Evolutionary conservation across 2,888 invertebrate species (phyloP).

Genomic region (Mythimna lalbum): DNA sequence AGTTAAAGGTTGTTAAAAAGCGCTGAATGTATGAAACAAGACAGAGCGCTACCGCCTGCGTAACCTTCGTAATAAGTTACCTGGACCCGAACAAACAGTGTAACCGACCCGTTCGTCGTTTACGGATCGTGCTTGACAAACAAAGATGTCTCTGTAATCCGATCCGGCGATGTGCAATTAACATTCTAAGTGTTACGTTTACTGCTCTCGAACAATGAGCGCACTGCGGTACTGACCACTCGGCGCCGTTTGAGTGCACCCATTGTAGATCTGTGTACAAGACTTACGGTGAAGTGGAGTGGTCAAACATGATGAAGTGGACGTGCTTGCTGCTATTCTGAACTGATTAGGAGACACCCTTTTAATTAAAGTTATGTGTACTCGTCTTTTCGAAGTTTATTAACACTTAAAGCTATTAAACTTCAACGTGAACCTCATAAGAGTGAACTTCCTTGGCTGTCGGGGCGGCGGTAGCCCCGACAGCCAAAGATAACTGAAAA

Average conservation of each 20-base stretch:
- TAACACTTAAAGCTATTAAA: not conserved
- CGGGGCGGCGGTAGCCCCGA: no score
- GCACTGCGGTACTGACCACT: slow-evolving; percentile 49
- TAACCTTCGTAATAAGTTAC: slow-evolving; percentile 65
- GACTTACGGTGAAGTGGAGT: slow-evolving; percentile 19
- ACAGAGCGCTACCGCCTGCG: slow-evolving; percentile 62
- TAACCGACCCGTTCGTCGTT: slow-evolving; percentile 63
- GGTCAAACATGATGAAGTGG: slow-evolving; percentile 27
- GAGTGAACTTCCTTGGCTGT: no score
- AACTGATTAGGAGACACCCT: slow-evolving; percentile 28
- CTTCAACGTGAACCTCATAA: not conserved
- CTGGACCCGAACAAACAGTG: slow-evolving; percentile 72
- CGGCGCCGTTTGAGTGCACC: slow-evolving; percentile 34
- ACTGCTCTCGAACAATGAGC: slow-evolving; percentile 66
- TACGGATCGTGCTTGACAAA: slow-evolving; percentile 66
- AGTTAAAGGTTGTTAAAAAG: slow-evolving; percentile 49
- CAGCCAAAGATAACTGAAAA: no score
- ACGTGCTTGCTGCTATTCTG: slow-evolving; percentile 8
- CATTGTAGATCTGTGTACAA: slow-evolving; percentile 39
- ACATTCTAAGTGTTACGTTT: slow-evolving; percentile 74
- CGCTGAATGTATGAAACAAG: slow-evolving; percentile 54
- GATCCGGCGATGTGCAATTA: slow-evolving; percentile 75
- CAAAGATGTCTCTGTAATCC: slow-evolving; percentile 74
- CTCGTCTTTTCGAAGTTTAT: not conserved
- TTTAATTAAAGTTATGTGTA: not conserved